Conservation (phyloP, 2,888 invertebrate genomes). For the Venusia cambrica region DNA sequence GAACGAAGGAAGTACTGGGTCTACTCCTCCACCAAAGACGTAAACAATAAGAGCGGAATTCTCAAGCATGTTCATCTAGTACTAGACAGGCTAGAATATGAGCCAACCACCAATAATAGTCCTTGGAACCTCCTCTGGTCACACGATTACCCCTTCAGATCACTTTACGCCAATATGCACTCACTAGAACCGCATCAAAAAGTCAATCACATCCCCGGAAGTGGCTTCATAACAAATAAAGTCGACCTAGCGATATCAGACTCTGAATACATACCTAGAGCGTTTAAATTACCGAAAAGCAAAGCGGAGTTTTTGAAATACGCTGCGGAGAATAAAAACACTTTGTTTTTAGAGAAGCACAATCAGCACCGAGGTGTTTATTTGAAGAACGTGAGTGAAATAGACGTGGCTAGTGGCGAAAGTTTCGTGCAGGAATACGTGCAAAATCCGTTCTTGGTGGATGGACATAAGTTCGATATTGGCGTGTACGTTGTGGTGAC, state of each 20-base stretch:
- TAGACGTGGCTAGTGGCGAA: conserved; percentile 85
- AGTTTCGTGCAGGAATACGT: conserved; percentile 96
- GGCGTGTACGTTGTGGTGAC: conserved; percentile 96
- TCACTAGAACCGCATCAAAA: conserved; percentile 86
- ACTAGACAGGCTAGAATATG: conserved; percentile 88
- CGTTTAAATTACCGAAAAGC: conserved; percentile 92
- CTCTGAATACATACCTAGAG: conserved; percentile 90
- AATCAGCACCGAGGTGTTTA: conserved; percentile 94
- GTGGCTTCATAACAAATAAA: conserved; percentile 96
- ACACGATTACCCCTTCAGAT: conserved; percentile 93
- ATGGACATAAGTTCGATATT: conserved; percentile 97
- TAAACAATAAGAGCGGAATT: conserved; percentile 83
- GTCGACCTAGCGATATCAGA: conserved; percentile 90
- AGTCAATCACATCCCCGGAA: conserved; percentile 97
- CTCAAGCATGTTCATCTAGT: conserved; percentile 91
- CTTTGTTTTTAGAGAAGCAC: conserved; percentile 94
- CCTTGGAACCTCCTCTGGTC: conserved; percentile 96
- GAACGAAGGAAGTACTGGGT: conserved; percentile 75
- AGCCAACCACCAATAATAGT: conserved; percentile 72
- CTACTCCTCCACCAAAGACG: conserved; percentile 75
- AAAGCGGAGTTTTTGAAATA: conserved; percentile 86
- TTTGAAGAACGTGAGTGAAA: conserved; percentile 85
- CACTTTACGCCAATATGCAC: conserved; percentile 72
- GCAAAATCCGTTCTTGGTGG: conserved; percentile 92
- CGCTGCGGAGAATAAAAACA: conserved; percentile 83